These are phyloP conservation scores for Phaenicophaeus curvirostris DNA, from an alignment of 2,797 vertebrate species.

Conservation along the genomic window DNA sequence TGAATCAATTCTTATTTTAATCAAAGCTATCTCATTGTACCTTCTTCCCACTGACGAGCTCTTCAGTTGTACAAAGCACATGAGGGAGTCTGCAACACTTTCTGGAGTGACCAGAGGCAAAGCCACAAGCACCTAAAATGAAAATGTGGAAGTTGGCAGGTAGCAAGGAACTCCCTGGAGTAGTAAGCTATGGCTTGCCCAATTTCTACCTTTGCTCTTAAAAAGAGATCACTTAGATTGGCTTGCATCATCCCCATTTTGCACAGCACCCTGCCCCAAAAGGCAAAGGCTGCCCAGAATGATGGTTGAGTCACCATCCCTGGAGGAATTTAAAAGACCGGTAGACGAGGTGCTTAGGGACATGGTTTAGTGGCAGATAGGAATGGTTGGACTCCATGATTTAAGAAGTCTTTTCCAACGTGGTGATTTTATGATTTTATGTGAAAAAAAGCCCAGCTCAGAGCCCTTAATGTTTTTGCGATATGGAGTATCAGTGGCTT, in stretches of 20 bases:
- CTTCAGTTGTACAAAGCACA: neutral
- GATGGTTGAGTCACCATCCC: too few species aligned
- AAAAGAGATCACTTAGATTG: neutral
- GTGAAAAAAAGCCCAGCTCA: neutral
- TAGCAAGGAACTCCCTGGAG: neutral
- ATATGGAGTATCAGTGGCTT: accelerated
- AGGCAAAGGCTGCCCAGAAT: too few species aligned
- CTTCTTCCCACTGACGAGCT: neutral
- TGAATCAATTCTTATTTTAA: neutral
- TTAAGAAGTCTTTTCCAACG: too few species aligned
- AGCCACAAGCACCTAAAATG: neutral
- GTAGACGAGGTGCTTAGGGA: too few species aligned
- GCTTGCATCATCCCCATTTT: neutral
- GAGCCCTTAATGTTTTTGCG: accelerated
- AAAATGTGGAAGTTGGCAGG: neutral
- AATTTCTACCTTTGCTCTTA: neutral
- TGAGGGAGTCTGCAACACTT: neutral
- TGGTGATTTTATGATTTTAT: too few species aligned
- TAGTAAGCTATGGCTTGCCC: neutral
- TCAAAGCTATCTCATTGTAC: neutral
- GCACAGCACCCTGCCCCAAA: neutral
- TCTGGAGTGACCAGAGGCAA: conserved; percentile 38
- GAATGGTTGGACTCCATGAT: too few species aligned
- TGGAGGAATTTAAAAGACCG: too few species aligned
- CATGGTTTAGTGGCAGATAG: too few species aligned